Evolutionary conservation across 1,140 invertebrate species (phyloP).

Genomic region (Protaetia brevitarsis): DNA sequence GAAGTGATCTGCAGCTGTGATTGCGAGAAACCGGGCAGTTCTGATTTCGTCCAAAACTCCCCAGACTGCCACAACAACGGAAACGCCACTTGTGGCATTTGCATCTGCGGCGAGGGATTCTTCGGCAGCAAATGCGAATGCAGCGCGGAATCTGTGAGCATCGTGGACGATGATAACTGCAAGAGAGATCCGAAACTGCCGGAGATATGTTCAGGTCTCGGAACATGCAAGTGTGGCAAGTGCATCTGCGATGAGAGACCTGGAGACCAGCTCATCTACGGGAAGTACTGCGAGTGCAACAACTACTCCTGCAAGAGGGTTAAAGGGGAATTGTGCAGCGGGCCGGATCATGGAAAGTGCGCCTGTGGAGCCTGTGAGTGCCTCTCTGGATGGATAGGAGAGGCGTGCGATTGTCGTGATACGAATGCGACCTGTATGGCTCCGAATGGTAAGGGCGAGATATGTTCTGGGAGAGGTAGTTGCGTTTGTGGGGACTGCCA

Average conservation of each 20-base stretch:
- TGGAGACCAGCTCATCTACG: slow-evolving; percentile 59
- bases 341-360: slow-evolving; percentile 34
- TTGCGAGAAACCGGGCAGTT: slow-evolving; percentile 68
- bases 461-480: slow-evolving; percentile 64
- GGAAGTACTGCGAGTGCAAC: slow-evolving; percentile 89
- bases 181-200: slow-evolving; percentile 17
- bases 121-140: slow-evolving; percentile 90
- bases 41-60: slow-evolving; percentile 55
- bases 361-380: slow-evolving; percentile 65
- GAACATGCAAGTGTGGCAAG: slow-evolving; percentile 76
- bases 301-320: slow-evolving; percentile 87
- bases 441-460: slow-evolving; percentile 59
- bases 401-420: slow-evolving; percentile 77
- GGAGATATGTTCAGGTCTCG: slow-evolving; percentile 47
- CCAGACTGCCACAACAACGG: slow-evolving; percentile 63
- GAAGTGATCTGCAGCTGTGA: slow-evolving; percentile 89
- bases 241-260: slow-evolving; percentile 67
- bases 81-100: slow-evolving; percentile 82
- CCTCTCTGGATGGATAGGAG: slow-evolving; percentile 72
- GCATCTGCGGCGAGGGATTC: slow-evolving; percentile 72
- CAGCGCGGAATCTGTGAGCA: slow-evolving; percentile 29
- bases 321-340: slow-evolving; percentile 29
- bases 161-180: slow-evolving; percentile 32
- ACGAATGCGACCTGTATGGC: slow-evolving; percentile 74
- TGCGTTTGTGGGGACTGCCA: slow-evolving; percentile 79